These are phyloP conservation scores for Anguilla japonica DNA, from an alignment of 2,113 vertebrate genomes.

Conservation along the genomic window DNA sequence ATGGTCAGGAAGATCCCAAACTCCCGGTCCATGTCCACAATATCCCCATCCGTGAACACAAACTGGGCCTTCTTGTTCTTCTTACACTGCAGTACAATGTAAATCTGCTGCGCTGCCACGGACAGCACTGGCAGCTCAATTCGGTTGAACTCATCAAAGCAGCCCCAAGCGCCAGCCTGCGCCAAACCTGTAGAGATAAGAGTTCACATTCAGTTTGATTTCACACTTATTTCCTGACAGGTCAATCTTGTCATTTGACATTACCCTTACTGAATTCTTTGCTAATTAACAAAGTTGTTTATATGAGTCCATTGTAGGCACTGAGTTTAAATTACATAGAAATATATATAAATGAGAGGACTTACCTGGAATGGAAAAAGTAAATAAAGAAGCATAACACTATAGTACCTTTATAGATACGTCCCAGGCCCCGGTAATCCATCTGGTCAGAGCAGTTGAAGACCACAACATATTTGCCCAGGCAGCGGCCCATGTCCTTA, in stretches of 20 bases:
- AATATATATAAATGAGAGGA: neutral
- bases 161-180: constrained; percentile 89
- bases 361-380: neutral
- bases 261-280: too few species aligned
- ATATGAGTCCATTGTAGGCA: too few species aligned
- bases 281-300: too few species aligned
- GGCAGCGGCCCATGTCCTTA: constrained; percentile 85
- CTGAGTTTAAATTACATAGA: too few species aligned
- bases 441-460: constrained; percentile 91
- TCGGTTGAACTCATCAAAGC: constrained; percentile 91
- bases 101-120: constrained; percentile 89
- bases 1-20: constrained; percentile 93
- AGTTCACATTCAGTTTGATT: neutral
- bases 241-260: neutral
- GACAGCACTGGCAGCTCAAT: constrained; percentile 89
- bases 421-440: constrained; percentile 86
- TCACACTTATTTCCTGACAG: neutral
- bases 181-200: constrained; percentile 75
- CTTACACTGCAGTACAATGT: constrained; percentile 83
- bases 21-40: constrained; percentile 85
- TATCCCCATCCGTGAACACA: constrained; percentile 86
- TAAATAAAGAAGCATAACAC: neutral
- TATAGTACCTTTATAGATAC: constrained; percentile 85
- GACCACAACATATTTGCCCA: constrained; percentile 86
- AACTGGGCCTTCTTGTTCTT: constrained; percentile 85